phyloP scores from a whole-genome alignment of 1,140 invertebrate genomes.

The Drosophila punjabiensis region DNA sequence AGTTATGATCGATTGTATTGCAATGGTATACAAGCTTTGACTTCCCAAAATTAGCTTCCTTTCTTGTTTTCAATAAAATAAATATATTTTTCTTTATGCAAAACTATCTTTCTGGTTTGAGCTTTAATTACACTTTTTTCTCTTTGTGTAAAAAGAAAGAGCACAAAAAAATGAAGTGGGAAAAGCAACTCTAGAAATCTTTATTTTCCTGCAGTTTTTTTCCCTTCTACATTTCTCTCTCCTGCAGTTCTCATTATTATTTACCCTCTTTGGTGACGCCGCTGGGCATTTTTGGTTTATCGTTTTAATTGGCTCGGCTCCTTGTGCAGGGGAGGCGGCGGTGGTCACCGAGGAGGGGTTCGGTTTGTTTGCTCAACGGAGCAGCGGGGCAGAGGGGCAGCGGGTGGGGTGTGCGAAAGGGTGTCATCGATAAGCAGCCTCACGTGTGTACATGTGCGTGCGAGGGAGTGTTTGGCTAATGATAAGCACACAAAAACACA shows the following conservation, averaged over 20 bases:
- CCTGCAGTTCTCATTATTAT: slow-evolving; percentile 28
- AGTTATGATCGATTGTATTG: too few species aligned
- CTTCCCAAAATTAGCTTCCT: too few species aligned
- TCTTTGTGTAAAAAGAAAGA: background rate
- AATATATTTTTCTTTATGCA: background rate
- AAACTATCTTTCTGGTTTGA: background rate
- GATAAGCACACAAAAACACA: slow-evolving; percentile 63
- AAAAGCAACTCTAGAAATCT: slow-evolving; percentile 10
- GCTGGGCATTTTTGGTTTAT: slow-evolving; percentile 75
- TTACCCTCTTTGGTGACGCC: slow-evolving; percentile 37
- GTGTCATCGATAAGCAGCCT: slow-evolving; percentile 35
- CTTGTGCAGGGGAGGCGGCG: slow-evolving; percentile 3
- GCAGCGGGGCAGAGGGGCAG: background rate
- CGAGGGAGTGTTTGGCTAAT: slow-evolving; percentile 57
- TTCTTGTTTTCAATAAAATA: too few species aligned
- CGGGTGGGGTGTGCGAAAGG: background rate
- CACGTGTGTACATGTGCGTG: slow-evolving; percentile 18
- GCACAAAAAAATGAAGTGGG: background rate
- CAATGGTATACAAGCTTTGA: too few species aligned
- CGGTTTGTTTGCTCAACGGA: background rate
- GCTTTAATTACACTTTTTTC: background rate
- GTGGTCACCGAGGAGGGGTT: slow-evolving; percentile 1
- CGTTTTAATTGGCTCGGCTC: slow-evolving; percentile 73
- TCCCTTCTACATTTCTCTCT: slow-evolving; percentile 5
- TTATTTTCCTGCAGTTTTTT: slow-evolving; percentile 23